Evolutionary conservation across 2,113 vertebrate species (phyloP).

Genomic region (Toxotes jaculatrix): DNA sequence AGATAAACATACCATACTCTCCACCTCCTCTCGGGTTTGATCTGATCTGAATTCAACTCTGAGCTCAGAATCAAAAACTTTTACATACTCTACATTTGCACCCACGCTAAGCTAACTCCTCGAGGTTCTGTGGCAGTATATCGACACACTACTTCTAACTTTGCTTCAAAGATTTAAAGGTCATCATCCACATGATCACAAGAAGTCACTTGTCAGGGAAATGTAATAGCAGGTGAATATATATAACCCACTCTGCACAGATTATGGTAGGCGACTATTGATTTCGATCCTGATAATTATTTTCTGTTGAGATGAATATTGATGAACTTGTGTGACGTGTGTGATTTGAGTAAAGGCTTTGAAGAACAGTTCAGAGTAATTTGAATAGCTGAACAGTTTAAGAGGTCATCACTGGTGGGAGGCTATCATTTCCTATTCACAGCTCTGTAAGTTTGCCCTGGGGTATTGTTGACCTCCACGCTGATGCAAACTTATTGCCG

Average conservation of each 20-base stretch:
- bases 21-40: background rate
- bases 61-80: background rate
- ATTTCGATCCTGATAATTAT: conserved; percentile 16
- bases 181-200: background rate
- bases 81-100: background rate
- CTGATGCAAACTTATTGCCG: conserved; percentile 75
- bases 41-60: background rate
- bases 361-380: conserved; percentile 37
- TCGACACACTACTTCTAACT: background rate
- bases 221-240: background rate
- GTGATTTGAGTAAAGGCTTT: conserved; percentile 16
- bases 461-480: conserved; percentile 62
- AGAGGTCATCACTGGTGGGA: conserved; percentile 62
- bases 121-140: too few species aligned
- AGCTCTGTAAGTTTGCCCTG: conserved; percentile 52
- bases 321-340: conserved; percentile 20
- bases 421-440: conserved; percentile 58
- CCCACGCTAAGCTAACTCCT: background rate
- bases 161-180: background rate
- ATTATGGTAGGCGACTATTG: conserved; percentile 3
- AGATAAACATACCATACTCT: background rate
- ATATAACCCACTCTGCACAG: background rate
- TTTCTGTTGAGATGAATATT: conserved; percentile 26
- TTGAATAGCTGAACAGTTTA: conserved; percentile 48
- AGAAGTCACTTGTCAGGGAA: background rate